These are phyloP conservation scores for Heterocephalus glaber DNA, from an alignment of 2,113 vertebrate genomes.

Conservation along the genomic window DNA sequence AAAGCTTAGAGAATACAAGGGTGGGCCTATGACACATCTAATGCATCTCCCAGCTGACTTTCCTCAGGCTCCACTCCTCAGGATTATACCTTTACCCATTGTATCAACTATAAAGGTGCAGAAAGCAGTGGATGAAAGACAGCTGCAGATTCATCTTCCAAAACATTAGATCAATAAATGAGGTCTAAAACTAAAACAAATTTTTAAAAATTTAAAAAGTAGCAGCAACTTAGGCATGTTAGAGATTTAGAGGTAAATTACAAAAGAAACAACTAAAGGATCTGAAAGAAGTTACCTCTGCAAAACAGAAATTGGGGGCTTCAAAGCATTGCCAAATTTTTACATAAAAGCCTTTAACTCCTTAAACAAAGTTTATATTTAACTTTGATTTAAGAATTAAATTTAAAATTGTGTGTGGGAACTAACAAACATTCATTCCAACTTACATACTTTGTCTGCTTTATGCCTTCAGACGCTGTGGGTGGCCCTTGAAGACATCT, in stretches of 20 bases:
- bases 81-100: background rate
- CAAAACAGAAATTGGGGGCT: background rate
- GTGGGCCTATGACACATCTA: background rate
- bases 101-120: background rate
- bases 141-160: background rate
- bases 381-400: conserved; percentile 44
- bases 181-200: background rate
- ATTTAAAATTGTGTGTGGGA: conserved; percentile 34
- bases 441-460: conserved; percentile 8
- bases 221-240: background rate
- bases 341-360: conserved; percentile 15
- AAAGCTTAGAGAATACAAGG: background rate
- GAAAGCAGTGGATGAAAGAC: background rate
- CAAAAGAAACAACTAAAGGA: background rate
- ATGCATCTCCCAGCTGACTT: background rate
- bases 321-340: background rate
- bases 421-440: background rate
- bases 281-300: background rate
- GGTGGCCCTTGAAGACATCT: background rate
- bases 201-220: background rate
- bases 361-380: conserved; percentile 49
- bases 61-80: background rate
- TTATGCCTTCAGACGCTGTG: background rate
- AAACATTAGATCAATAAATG: background rate
- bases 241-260: background rate